phyloP scores from a whole-genome alignment of 2,888 invertebrate genomes.

The Halictus ligatus region DNA sequence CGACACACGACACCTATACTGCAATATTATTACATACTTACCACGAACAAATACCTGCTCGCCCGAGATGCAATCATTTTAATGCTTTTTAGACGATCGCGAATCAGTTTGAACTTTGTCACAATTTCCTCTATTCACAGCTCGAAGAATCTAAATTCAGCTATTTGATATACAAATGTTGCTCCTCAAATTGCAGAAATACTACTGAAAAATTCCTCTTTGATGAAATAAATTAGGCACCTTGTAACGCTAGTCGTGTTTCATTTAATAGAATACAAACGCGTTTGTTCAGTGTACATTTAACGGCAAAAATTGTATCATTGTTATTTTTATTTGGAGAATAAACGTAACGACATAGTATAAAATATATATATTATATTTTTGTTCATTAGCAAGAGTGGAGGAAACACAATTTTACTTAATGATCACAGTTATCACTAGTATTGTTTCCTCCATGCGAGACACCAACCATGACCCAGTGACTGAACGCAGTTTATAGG shows the following conservation, averaged over 20 bases:
- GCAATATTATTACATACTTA: not conserved
- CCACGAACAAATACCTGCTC: not conserved
- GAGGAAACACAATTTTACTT: not conserved
- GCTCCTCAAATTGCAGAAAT: too few relatives aligned
- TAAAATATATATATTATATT: not conserved
- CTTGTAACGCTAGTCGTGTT: too few relatives aligned
- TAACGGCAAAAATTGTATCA: too few relatives aligned
- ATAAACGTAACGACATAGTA: too few relatives aligned
- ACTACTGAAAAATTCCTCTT: too few relatives aligned
- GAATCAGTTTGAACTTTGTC: not conserved
- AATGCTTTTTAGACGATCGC: not conserved
- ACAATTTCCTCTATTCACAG: not conserved
- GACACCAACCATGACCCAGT: constrained; percentile 27
- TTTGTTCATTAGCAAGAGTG: not conserved
- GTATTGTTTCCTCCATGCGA: not conserved
- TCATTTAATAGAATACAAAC: too few relatives aligned
- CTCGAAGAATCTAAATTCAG: not conserved
- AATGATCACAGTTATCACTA: not conserved
- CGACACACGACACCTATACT: not conserved
- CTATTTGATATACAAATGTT: too few relatives aligned
- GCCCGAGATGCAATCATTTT: not conserved
- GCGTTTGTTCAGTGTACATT: too few relatives aligned
- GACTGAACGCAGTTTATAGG: constrained; percentile 67
- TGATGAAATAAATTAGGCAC: too few relatives aligned
- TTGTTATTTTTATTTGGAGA: too few relatives aligned